These are phyloP conservation scores for Alitta virens DNA, from an alignment of 2,888 invertebrate genomes.

Conservation along the genomic window DNA sequence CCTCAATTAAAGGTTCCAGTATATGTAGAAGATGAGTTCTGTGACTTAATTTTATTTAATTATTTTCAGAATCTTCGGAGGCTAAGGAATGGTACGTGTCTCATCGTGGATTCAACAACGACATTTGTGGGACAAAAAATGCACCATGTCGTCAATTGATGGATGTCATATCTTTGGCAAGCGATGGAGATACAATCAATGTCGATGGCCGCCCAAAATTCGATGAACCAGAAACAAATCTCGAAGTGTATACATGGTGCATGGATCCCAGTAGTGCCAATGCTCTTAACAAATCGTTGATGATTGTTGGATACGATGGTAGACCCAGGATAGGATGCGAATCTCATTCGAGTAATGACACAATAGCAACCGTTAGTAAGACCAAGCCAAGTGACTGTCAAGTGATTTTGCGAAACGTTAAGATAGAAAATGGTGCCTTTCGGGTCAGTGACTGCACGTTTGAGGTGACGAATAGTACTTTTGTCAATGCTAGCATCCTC, in stretches of 20 bases:
- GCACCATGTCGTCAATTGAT: constrained; percentile 10
- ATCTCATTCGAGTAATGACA: not conserved
- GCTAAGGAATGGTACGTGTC: constrained; percentile 11
- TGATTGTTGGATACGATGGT: constrained; percentile 3
- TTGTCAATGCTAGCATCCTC: constrained; percentile 18
- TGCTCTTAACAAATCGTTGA: not conserved
- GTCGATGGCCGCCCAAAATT: constrained; percentile 3
- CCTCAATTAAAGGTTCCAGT: no score
- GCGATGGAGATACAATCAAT: constrained; percentile 8
- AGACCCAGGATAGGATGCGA: constrained; percentile 5
- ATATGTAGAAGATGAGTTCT: no score
- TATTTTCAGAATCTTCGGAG: not conserved
- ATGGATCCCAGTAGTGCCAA: not conserved
- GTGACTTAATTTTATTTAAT: no score
- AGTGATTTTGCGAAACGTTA: constrained; percentile 13
- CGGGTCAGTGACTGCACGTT: constrained; percentile 16
- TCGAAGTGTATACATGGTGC: constrained; percentile 9
- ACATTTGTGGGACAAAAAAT: constrained; percentile 7
- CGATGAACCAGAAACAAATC: not conserved
- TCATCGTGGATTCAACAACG: constrained; percentile 7
- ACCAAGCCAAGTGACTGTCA: not conserved
- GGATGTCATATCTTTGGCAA: constrained; percentile 9
- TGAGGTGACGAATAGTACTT: constrained; percentile 15
- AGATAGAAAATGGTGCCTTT: constrained; percentile 15
- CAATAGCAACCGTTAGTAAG: constrained; percentile 5